These are phyloP conservation scores for Mungos mungo DNA, from an alignment of 2,113 vertebrate genomes.

Conservation along the genomic window DNA sequence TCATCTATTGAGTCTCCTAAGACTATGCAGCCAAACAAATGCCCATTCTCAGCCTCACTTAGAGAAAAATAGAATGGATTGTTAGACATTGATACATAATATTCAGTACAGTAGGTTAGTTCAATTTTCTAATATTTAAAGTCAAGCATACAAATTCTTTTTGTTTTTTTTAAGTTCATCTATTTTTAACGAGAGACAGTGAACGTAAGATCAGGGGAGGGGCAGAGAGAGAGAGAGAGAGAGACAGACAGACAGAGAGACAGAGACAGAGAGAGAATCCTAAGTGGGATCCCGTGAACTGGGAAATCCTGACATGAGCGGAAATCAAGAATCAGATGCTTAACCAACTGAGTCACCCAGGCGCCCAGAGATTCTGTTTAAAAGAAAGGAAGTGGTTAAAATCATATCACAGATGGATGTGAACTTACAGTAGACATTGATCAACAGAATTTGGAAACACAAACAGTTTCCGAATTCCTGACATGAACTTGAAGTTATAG, in stretches of 20 bases:
- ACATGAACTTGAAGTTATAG: background rate
- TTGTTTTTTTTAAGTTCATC: background rate
- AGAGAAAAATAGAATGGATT: background rate
- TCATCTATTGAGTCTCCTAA: background rate
- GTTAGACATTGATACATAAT: background rate
- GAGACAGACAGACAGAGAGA: no score
- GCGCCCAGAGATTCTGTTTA: background rate
- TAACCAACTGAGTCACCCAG: no score
- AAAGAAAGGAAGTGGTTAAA: background rate
- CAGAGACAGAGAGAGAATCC: no score
- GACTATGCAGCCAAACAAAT: background rate
- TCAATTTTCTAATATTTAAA: constrained; percentile 34
- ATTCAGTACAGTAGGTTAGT: background rate
- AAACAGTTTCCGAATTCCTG: background rate
- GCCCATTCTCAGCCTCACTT: background rate
- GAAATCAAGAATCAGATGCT: no score
- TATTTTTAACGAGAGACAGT: no score
- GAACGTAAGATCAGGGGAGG: no score
- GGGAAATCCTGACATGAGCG: no score
- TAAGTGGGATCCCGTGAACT: no score
- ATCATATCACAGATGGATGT: background rate
- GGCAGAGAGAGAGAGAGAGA: no score
- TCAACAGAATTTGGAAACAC: constrained; percentile 22
- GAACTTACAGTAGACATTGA: background rate
- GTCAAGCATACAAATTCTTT: background rate